Base-by-base conservation (phyloP, 2,113 vertebrate genomes). In the Xiphophorus couchianus region DNA sequence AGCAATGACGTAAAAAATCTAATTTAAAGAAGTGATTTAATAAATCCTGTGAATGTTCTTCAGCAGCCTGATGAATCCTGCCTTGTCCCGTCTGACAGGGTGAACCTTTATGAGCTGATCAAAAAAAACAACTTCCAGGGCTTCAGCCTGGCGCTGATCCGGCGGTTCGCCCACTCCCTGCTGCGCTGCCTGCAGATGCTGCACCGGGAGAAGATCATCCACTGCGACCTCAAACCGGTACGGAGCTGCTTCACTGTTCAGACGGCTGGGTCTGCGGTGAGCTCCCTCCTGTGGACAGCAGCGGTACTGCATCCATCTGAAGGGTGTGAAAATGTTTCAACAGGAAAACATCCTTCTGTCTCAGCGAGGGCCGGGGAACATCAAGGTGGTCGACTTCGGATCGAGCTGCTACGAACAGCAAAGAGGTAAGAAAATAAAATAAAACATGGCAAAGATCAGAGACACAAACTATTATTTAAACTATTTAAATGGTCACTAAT, bases 381-480 rank as follows among this genome's bases (percentile, higher is more conserved):
- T 98, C 84, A 98, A 98, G 92, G 97, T 98, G 76, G 97, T 98
- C 73, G 97, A 98, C 90, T 98, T 98, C 93, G 97, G 97, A 80
- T 98, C 97, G 66, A 98, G 97, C 86, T 98, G 97, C 87, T 98
- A 97, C 70, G 97, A 97, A 88, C 94, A 98, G 82, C 96, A 98
- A 91, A 96, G 95, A 93, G 96, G 97, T 98, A 82, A 89, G 90
- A 76, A 81, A 4, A 30, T 62, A 27, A 48, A 69, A 35, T 33
- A 8, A 51, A 0, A 30, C 31, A 62, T 14, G 9, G 44, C 37
- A 1, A n/a, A 27, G 51, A 8, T 9, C 37, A 37, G 1, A 8
- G 9, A 9, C 9, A 37, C 35, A 37, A 37, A 37, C 10, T 37
- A 1, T 42, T 35, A 35, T 35, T 35, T 35, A 35, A 35, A 10